Evolutionary conservation across 2,797 vertebrate species (phyloP).

Genomic region (Lacerta bilineata): DNA sequence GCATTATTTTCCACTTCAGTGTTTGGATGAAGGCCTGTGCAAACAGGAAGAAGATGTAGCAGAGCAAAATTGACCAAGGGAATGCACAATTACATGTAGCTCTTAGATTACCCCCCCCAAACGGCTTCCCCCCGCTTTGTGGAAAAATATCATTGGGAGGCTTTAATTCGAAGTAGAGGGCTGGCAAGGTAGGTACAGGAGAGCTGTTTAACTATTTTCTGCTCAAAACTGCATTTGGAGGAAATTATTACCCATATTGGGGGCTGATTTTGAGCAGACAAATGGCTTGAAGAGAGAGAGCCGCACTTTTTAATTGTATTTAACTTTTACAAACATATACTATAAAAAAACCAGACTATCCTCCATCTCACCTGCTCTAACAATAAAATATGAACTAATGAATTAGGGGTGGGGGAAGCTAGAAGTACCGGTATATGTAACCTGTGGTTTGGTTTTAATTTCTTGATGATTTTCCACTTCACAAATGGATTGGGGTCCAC

Average conservation of each 20-base stretch:
- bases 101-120: not conserved
- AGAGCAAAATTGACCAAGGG: not conserved
- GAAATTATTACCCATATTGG: not conserved
- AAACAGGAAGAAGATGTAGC: slow-evolving; percentile 41
- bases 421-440: not conserved
- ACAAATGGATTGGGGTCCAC: fast-evolving
- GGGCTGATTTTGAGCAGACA: not conserved
- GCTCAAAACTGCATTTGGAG: not conserved
- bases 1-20: slow-evolving; percentile 46
- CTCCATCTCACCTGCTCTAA: not conserved
- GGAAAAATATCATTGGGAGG: not conserved
- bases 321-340: not conserved
- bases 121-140: no score
- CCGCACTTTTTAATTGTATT: not conserved
- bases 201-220: not conserved
- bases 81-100: fast-evolving
- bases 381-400: not conserved
- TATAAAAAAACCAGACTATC: no score
- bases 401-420: not conserved
- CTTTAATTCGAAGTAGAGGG: not conserved
- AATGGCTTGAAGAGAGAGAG: not conserved
- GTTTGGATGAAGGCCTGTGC: slow-evolving; percentile 53
- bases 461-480: not conserved
- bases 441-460: not conserved
- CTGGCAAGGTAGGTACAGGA: not conserved